phyloP scores from a whole-genome alignment of 2,888 invertebrate genomes.

The Campaea margaritaria region DNA sequence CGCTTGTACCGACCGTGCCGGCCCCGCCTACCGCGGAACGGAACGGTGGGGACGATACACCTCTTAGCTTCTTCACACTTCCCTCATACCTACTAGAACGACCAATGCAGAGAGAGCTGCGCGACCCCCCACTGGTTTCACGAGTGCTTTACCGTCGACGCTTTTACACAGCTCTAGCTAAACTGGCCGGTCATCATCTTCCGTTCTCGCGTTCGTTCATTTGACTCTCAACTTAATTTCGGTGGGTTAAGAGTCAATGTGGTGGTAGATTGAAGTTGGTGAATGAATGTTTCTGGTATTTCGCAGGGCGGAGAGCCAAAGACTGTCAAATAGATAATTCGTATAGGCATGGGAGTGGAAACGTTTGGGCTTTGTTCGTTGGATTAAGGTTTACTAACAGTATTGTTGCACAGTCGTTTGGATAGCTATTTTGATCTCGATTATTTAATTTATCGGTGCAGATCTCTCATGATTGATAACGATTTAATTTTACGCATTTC shows the following conservation, averaged over 20 bases:
- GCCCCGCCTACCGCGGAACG: constrained; percentile 75
- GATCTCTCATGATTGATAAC: neutral
- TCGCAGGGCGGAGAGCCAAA: constrained; percentile 75
- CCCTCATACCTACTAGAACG: constrained; percentile 76
- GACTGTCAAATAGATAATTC: constrained; percentile 71
- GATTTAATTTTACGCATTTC: too few species aligned
- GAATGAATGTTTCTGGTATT: constrained; percentile 60
- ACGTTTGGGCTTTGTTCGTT: constrained; percentile 25
- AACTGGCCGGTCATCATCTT: constrained; percentile 52
- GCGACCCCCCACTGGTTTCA: constrained; percentile 48
- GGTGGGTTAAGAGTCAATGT: constrained; percentile 34
- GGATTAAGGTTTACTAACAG: constrained; percentile 30
- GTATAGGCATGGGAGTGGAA: constrained; percentile 36
- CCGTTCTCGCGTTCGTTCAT: constrained; percentile 44
- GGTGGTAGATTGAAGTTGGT: constrained; percentile 37
- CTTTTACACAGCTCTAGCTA: constrained; percentile 51
- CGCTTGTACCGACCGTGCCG: constrained; percentile 68
- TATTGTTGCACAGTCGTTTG: constrained; percentile 14
- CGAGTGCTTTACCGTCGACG: constrained; percentile 22
- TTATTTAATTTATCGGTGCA: constrained; percentile 4
- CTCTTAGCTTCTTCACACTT: constrained; percentile 83
- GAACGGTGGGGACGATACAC: constrained; percentile 75
- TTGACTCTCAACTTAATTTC: constrained; percentile 46
- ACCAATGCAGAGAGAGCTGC: constrained; percentile 60
- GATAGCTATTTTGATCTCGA: constrained; percentile 19